Conservation (phyloP, 2,797 vertebrate genomes). For the Leontocebus nigricollis region DNA sequence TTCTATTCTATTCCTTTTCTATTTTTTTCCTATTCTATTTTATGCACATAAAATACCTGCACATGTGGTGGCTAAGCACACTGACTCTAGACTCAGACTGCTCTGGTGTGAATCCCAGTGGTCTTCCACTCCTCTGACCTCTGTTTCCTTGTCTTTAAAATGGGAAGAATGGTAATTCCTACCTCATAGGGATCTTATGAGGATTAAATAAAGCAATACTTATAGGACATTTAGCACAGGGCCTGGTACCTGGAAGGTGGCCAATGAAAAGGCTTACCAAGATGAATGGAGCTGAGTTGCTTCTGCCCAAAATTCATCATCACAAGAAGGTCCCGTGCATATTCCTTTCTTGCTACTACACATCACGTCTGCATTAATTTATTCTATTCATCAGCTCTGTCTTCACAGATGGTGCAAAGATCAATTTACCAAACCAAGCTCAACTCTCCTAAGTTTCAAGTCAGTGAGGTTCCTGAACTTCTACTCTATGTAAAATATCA, state of each 20-base stretch:
- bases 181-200: not conserved
- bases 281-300: not conserved
- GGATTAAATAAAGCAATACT: not conserved
- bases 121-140: not conserved
- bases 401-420: not conserved
- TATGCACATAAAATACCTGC: not conserved
- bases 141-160: not conserved
- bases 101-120: not conserved
- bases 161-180: not conserved
- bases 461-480: not conserved
- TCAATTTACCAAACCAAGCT: not conserved
- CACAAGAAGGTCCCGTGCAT: not conserved
- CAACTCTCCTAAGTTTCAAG: not conserved
- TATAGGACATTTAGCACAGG: not conserved
- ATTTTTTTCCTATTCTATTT: not conserved
- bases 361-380: not conserved
- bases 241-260: not conserved
- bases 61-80: not conserved
- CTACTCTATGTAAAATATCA: not conserved
- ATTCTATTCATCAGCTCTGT: not conserved
- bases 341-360: not conserved
- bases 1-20: too few relatives aligned
- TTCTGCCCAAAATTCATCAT: constrained; percentile 21
- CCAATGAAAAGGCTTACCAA: constrained; percentile 3
- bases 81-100: not conserved